Evolutionary conservation across 2,888 invertebrate genomes (phyloP).

Genomic region (Lochmaea crataegi): DNA sequence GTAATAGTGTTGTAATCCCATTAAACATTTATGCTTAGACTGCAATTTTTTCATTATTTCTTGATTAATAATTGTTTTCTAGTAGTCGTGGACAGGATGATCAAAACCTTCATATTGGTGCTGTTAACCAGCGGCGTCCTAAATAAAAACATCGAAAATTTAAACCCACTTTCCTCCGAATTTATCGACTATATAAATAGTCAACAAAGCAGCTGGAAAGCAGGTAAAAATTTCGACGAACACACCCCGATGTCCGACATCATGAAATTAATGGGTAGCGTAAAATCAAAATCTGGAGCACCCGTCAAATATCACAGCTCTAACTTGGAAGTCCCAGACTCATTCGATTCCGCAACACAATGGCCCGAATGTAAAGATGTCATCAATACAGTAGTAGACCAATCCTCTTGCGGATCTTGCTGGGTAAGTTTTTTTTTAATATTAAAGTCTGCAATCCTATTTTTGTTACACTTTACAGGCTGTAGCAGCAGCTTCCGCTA

Average conservation of each 20-base stretch:
- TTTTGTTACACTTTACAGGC: slow-evolving; percentile 66
- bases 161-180: slow-evolving; percentile 74
- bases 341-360: slow-evolving; percentile 81
- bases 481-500: slow-evolving; percentile 87
- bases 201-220: slow-evolving; percentile 79
- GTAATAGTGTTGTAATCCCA: no score
- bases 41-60: not conserved
- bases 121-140: not conserved
- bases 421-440: slow-evolving; percentile 69
- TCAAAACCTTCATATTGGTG: not conserved
- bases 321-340: slow-evolving; percentile 68
- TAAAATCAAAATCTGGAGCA: slow-evolving; percentile 49
- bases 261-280: slow-evolving; percentile 76
- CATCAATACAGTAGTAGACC: slow-evolving; percentile 81
- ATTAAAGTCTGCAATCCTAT: not conserved
- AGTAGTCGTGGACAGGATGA: not conserved
- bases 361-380: slow-evolving; percentile 85
- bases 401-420: slow-evolving; percentile 90
- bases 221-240: slow-evolving; percentile 79
- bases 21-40: not conserved
- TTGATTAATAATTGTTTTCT: not conserved
- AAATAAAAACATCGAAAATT: not conserved
- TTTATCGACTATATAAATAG: slow-evolving; percentile 78
- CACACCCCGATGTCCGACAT: slow-evolving; percentile 72
- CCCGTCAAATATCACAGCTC: not conserved